A percentile compares a stretch with the other conserved stretches of the same genome.
These are phyloP conservation scores for Buceros bicornis DNA, from an alignment of 2,797 vertebrate genomes.

Conservation along the genomic window DNA sequence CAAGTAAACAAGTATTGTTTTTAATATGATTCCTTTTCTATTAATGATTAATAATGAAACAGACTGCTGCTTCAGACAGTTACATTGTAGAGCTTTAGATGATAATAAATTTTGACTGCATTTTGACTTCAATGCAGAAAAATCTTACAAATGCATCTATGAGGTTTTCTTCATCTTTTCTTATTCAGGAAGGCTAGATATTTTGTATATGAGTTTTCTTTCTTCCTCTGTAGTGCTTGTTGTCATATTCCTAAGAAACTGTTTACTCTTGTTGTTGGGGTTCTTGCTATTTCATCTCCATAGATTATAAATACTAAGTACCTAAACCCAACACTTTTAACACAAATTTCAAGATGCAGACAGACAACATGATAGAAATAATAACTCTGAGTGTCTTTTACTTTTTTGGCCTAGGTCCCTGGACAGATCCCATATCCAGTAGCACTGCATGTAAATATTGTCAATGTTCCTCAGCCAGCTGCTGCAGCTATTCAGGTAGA, in stretches of 20 bases:
- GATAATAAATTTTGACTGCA: background rate
- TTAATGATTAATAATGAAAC: constrained; percentile 64
- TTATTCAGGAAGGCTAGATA: background rate
- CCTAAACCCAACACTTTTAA: background rate
- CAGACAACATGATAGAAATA: background rate
- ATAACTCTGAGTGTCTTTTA: constrained; percentile 58
- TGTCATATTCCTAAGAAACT: background rate
- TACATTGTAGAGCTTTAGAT: background rate
- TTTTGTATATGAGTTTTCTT: background rate
- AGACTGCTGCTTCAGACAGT: background rate
- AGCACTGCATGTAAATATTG: constrained; percentile 93
- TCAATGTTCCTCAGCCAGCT: constrained; percentile 94
- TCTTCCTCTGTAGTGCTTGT: too few species aligned
- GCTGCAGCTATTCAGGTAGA: constrained; percentile 97
- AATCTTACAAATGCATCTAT: background rate
- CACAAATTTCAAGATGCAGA: background rate
- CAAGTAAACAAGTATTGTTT: constrained; percentile 25
- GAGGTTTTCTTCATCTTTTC: constrained; percentile 21
- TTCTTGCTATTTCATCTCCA: background rate
- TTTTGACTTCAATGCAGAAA: constrained; percentile 48
- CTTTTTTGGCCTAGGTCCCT: constrained; percentile 75
- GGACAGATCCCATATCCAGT: constrained; percentile 90
- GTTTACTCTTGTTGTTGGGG: background rate
- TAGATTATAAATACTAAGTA: background rate
- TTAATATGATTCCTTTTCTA: constrained; percentile 27